phyloP scores from a whole-genome alignment of 2,888 invertebrate species.

The Dilophus febrilis region DNA sequence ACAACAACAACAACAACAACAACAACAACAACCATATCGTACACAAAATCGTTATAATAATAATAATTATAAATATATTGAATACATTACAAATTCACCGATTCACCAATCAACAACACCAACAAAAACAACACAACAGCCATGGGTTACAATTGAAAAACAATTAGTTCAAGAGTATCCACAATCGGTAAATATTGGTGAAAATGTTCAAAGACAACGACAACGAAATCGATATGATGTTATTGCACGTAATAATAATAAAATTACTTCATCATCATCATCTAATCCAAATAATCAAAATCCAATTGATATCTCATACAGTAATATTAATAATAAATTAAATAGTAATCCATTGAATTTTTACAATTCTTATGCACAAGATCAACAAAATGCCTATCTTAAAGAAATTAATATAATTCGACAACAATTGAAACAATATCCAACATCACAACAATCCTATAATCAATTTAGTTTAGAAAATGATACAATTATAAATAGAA shows the following conservation, averaged over 20 bases:
- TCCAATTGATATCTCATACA: too few species aligned
- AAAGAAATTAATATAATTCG: slow-evolving; percentile 13
- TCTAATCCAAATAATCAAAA: too few species aligned
- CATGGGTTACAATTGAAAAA: too few species aligned
- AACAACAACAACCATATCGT: slow-evolving; percentile 13
- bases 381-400: slow-evolving; percentile 12
- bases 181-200: too few species aligned
- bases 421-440: slow-evolving; percentile 15
- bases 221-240: slow-evolving; percentile 13
- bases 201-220: slow-evolving; percentile 13
- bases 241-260: slow-evolving; percentile 10
- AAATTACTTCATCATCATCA: too few species aligned
- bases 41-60: not conserved
- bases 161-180: too few species aligned
- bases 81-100: too few species aligned
- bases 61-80: too few species aligned
- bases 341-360: not conserved
- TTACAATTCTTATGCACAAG: too few species aligned
- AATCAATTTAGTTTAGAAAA: slow-evolving; percentile 31
- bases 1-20: slow-evolving; percentile 12
- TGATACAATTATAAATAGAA: slow-evolving; percentile 53
- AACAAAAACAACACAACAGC: too few species aligned
- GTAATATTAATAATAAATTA: not conserved
- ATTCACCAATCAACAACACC: slow-evolving; percentile 13
- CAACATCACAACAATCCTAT: slow-evolving; percentile 32